These are phyloP conservation scores for Kryptolebias ocellatus DNA, from an alignment of 2,797 vertebrate genomes.

Conservation along the genomic window DNA sequence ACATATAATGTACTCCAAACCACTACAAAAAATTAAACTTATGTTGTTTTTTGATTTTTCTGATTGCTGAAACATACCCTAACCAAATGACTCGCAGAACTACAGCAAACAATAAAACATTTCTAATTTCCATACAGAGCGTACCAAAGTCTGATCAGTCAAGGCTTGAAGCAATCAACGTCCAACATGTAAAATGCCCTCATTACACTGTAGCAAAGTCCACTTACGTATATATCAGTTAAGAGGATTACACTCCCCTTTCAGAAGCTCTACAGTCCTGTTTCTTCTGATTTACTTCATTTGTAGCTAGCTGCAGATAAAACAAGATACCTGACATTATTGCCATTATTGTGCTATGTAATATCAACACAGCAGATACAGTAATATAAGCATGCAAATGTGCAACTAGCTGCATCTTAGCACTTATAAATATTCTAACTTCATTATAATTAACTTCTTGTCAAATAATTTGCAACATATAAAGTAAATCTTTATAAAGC, in stretches of 20 bases:
- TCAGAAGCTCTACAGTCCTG: conserved; percentile 3
- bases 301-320: conserved; percentile 3
- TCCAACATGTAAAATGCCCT: neutral
- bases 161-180: neutral
- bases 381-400: conserved; percentile 35
- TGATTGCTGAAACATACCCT: no score
- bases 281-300: conserved; percentile 22
- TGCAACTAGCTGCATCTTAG: conserved; percentile 57
- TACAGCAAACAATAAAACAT: no score
- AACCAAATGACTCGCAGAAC: no score
- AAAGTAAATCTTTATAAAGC: conserved; percentile 47
- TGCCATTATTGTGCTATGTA: conserved; percentile 2
- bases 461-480: conserved; percentile 50
- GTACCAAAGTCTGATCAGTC: conserved; percentile 31
- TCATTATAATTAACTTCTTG: conserved; percentile 33
- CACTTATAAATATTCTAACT: conserved; percentile 16
- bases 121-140: neutral
- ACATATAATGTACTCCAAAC: no score
- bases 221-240: neutral
- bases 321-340: conserved; percentile 16
- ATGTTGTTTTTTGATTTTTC: no score
- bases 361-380: conserved; percentile 32
- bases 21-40: no score
- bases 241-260: conserved; percentile 20
- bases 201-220: neutral